Base-by-base conservation (phyloP, 2,797 vertebrate genomes). In the Rhynchotus rufescens region DNA sequence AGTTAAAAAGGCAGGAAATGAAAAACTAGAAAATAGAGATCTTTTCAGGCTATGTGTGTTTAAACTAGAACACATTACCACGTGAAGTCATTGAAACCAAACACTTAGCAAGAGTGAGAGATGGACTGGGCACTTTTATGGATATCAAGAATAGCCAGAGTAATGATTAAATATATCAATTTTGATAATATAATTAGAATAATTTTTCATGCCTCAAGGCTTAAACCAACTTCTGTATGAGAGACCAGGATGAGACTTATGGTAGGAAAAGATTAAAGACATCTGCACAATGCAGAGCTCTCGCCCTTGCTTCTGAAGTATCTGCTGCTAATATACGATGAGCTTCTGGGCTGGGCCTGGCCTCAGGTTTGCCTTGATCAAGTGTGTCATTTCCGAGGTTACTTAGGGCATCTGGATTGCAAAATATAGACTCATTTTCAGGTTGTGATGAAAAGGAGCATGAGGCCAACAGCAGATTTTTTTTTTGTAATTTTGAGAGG, bases 181-280 rank as follows among this genome's bases (percentile, higher is more conserved):
- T 60, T 80, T 30, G 52, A 16, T 78, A 62, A 80, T 23, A 64
- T 30, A 80, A 80, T 95, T 79, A 64, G 69, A 90, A 79, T 59
- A 85, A 92, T 85, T 90, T 87, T 83, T 92, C 62, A 73, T 83
- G 93, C 84, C 85, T 90, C 76, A 47, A 32, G 65, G 81, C n/a
- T 91, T 87, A 78, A 80, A 78, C 40, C 51, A 56, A 73, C 80
- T 77, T 62, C 66, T 83, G 13, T 59, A 30, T 80, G 30, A 4
- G 42, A 79, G 54, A 78, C 10, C 28, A 32, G 54, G 51, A 56
- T 47, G 71, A 86, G 56, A 77, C 67, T 83, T 62, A 52, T 32
- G 69, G 65, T 54, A 52, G 66, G 69, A 57, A n/a, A 57, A 88
- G 77, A 88, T 80, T 78, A 65, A 77, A 90, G 93, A 21, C 62